Conservation (phyloP, 2,797 vertebrate species). For the Rhinophrynus dorsalis region DNA sequence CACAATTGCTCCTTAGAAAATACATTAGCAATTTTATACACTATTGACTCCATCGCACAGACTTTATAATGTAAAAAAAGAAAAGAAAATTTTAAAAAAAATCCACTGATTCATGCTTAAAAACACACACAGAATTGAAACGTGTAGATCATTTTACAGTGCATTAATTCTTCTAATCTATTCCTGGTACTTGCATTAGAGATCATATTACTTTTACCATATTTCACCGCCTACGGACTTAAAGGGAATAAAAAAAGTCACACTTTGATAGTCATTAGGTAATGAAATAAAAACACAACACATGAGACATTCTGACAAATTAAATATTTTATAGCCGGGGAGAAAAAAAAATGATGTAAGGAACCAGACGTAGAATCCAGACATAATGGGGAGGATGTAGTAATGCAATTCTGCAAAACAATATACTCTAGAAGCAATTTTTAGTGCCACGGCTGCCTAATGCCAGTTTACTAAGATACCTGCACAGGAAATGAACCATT, state of each 20-base stretch:
- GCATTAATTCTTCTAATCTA: slow-evolving; percentile 35
- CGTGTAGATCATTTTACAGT: slow-evolving; percentile 31
- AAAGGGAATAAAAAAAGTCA: background rate
- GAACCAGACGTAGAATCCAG: too few species aligned
- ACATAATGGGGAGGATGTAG: too few species aligned
- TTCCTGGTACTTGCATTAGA: background rate
- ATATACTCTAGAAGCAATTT: too few species aligned
- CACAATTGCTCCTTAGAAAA: slow-evolving; percentile 8
- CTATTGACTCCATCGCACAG: slow-evolving; percentile 16
- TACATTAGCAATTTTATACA: slow-evolving; percentile 29
- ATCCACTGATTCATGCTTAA: slow-evolving; percentile 42
- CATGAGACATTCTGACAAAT: too few species aligned
- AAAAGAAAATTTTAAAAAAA: slow-evolving; percentile 34
- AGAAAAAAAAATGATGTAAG: too few species aligned
- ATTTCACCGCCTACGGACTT: background rate
- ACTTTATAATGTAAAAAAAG: background rate
- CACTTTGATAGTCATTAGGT: background rate
- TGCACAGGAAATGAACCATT: too few species aligned
- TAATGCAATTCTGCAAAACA: too few species aligned
- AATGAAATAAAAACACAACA: too few species aligned
- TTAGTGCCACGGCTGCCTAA: too few species aligned
- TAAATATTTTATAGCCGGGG: too few species aligned
- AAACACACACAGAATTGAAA: slow-evolving; percentile 35
- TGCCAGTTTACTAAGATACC: too few species aligned
- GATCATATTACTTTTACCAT: slow-evolving; percentile 3